Conservation (phyloP, 2,797 vertebrate species). For the Chelmon rostratus region DNA sequence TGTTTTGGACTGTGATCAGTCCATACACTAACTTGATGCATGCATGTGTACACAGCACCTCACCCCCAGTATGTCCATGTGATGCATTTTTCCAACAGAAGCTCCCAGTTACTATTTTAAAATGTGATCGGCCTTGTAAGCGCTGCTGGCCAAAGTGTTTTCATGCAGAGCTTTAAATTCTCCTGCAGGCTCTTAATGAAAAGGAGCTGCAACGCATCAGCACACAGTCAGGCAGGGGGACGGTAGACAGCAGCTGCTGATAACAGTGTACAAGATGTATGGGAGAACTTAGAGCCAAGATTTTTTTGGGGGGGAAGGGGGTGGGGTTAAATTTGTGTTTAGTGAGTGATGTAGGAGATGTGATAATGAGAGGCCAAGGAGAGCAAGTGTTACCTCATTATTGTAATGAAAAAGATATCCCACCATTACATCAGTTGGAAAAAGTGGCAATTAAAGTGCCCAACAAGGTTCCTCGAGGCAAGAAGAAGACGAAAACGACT, state of each 20-base stretch:
- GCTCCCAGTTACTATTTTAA: background rate
- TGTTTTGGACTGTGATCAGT: slow-evolving; percentile 1
- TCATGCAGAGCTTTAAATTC: slow-evolving; percentile 30
- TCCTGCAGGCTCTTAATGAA: slow-evolving; percentile 52
- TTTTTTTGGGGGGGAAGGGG: slow-evolving; percentile 9
- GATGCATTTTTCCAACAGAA: slow-evolving; percentile 1
- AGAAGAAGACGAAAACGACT: slow-evolving; percentile 80
- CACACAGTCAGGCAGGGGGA: slow-evolving; percentile 23
- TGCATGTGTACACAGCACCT: background rate
- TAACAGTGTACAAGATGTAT: slow-evolving; percentile 40
- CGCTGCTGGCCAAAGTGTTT: slow-evolving; percentile 25
- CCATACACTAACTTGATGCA: slow-evolving; percentile 4
- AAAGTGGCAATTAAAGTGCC: slow-evolving; percentile 98
- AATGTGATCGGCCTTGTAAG: slow-evolving; percentile 1
- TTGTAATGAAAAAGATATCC: slow-evolving; percentile 98
- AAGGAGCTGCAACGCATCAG: slow-evolving; percentile 5
- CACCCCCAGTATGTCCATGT: background rate
- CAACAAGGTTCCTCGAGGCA: slow-evolving; percentile 91
- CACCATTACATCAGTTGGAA: slow-evolving; percentile 94
- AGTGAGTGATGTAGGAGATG: slow-evolving; percentile 92
- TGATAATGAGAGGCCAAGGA: slow-evolving; percentile 97
- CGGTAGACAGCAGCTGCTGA: slow-evolving; percentile 53
- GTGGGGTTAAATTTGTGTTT: slow-evolving; percentile 86
- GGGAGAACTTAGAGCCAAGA: slow-evolving; percentile 42
- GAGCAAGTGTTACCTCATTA: slow-evolving; percentile 99